Base-by-base conservation (phyloP, 2,888 invertebrate species). In the Agonopterix heracliana region DNA sequence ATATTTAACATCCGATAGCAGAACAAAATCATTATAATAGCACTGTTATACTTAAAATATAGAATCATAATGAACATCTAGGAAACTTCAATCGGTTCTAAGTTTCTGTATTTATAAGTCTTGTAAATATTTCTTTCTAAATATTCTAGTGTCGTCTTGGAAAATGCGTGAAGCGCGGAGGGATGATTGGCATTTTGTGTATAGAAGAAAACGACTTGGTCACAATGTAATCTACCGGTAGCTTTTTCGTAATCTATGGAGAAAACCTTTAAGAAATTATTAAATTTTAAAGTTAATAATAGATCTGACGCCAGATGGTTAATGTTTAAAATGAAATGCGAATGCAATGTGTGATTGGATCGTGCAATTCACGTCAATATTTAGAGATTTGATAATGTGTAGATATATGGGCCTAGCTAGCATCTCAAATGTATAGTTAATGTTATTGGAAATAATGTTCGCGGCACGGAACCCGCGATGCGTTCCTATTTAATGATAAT, bases 71-170 rank as follows among this genome's bases (percentile, higher is more conserved):
- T 10, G n/a, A 49, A 48, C 45, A 41, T 35, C 34, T 47, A 46
- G 48, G 12, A 43, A 41, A 50, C 46, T 42, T 17, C 26, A 26
- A 49, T 54, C 49, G 51, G 54, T 54, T 51, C 45, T 51, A 47
- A 49, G 51, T 49, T 54, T 54, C 54, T 54, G 43, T 54, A 47
- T 47, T 47, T 48, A 26, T 50, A 48, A 53, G 53, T 49, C 11
- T 47, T 54, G 54, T 54, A 54, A 54, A 54, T 54, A 54, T 45
- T 36, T 47, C 34, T 50, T 50, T 51, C 47, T 53, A 41, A 50
- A 48, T 48, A 50, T 44, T 38, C 26, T 50, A 47, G 48, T 43
- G 26, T 26, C 26, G 26, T n/a, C n/a, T 45, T 49, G 47, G 41
- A 11, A 47, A 47, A 45, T 46, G 42, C 46, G 45, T 46, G 43